phyloP scores from a whole-genome alignment of 2,888 invertebrate genomes.

The Pyrrhosoma nymphula region DNA sequence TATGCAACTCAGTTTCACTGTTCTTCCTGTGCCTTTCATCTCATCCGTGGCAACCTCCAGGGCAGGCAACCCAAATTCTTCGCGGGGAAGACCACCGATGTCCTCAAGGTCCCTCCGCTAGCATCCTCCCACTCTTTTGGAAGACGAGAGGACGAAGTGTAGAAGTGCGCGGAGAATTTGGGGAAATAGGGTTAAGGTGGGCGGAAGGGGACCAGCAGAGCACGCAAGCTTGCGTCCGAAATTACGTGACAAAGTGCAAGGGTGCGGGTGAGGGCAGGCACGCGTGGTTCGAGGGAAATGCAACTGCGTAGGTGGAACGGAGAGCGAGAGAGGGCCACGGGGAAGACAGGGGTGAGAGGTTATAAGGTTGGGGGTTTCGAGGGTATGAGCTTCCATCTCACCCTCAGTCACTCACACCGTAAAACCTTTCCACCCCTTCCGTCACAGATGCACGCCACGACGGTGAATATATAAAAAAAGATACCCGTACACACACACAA shows the following conservation, averaged over 20 bases:
- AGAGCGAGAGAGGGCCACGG: too few species aligned
- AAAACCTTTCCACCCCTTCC: not conserved
- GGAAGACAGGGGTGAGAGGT: too few species aligned
- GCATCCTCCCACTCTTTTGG: not conserved
- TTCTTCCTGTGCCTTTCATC: not conserved
- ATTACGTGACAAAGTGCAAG: not conserved
- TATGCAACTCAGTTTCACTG: too few species aligned
- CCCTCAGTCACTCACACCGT: not conserved
- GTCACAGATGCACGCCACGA: not conserved
- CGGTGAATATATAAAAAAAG: not conserved
- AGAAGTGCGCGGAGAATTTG: not conserved
- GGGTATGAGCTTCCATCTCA: not conserved
- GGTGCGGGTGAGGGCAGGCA: not conserved
- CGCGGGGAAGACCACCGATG: not conserved
- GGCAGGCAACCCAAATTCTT: not conserved
- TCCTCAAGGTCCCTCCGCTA: too few species aligned
- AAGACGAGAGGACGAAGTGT: not conserved
- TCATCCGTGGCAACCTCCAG: not conserved
- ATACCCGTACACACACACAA: not conserved
- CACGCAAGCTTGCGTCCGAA: not conserved
- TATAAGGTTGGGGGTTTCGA: not conserved
- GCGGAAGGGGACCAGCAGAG: not conserved
- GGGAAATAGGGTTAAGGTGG: not conserved
- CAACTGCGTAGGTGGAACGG: constrained; percentile 3
- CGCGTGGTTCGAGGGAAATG: not conserved